Evolutionary conservation across 1,140 invertebrate species (phyloP), one percentile per base, ranked within the genome.

Genomic region (Patella vulgata): DNA sequence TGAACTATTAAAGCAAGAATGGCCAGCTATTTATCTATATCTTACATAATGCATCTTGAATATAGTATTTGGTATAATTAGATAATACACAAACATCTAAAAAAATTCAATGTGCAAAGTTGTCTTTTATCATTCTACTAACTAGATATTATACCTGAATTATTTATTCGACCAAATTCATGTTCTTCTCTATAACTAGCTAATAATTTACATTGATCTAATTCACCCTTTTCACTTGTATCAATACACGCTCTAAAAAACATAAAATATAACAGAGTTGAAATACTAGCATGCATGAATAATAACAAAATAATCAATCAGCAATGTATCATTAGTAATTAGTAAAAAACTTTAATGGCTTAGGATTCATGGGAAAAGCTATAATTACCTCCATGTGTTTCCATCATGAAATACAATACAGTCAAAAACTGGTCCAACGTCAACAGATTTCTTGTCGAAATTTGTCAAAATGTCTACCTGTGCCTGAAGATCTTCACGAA

Each of bases 381-480:
- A 28, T 25, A 72, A 85, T 83, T 74, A 92, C 91, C 89, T 87
- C 92, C 93, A 92, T 70, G 88, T 87, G 52, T 87, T 67, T 58
- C 93, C 93, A 88, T 95, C 91, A 81, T 97, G 88, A 82, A 94
- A 98, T 12, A 98, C 88, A 55, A 99, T 87, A 87, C 94, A 96
- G 83, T 99, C 97, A 84, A 92, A 96, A 12, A 93, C 89, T 23
- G 95, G 94, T 25, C 95, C 94, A 56, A 90, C 79, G 84, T 98
- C 94, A 61, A 82, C 87, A 80, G 91, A 94, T 78, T 96, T 95
- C 82, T 97, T 98, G 70, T 99, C 96, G 48, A 92, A 58, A 36
- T 68, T 78, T 64, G 88, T 91, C 25, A 98, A 85, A 53, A 94
- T 86, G 71, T 99, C 96, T 33, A 97, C 84, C 77, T 90, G 89